Percentiles rank a stretch among this genome's conserved stretches.
Conservation (phyloP, 1,140 invertebrate genomes). For the Drosophila pandora region DNA sequence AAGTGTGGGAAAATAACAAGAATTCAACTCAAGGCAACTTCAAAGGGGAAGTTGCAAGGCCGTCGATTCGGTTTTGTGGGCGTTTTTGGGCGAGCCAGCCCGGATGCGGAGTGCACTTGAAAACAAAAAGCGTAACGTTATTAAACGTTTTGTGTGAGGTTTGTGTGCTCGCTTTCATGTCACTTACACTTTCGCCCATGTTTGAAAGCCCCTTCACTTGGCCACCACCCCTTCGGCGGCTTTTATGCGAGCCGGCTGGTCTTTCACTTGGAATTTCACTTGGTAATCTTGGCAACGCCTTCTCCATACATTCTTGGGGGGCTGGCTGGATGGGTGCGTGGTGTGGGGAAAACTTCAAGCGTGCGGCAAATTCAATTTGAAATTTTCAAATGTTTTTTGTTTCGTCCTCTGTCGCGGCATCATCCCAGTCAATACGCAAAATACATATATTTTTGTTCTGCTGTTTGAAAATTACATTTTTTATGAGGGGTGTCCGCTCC, state of each 20-base stretch:
- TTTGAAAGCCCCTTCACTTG: slow-evolving; percentile 36
- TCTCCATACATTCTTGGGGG: slow-evolving; percentile 50
- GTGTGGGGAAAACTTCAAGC: slow-evolving; percentile 63
- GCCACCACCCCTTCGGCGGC: slow-evolving; percentile 20
- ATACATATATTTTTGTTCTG: slow-evolving; percentile 12
- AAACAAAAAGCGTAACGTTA: slow-evolving; percentile 80
- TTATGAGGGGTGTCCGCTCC: slow-evolving; percentile 64
- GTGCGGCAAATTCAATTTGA: slow-evolving; percentile 81
- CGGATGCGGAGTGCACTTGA: slow-evolving; percentile 64
- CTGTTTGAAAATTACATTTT: slow-evolving; percentile 75
- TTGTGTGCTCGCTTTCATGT: slow-evolving; percentile 74
- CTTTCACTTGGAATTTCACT: slow-evolving; percentile 9
- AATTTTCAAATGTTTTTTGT: slow-evolving; percentile 76
- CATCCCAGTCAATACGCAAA: slow-evolving; percentile 18
- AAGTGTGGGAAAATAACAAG: slow-evolving; percentile 1
- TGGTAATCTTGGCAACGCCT: slow-evolving; percentile 66
- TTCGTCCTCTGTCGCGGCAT: slow-evolving; percentile 12
- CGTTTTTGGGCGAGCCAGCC: slow-evolving; percentile 7
- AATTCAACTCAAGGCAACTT: slow-evolving; percentile 50
- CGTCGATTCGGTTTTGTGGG: slow-evolving; percentile 41
- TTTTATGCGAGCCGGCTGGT: slow-evolving; percentile 52
- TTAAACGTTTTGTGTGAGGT: slow-evolving; percentile 75
- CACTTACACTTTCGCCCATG: slow-evolving; percentile 74
- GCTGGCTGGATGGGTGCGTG: not conserved
- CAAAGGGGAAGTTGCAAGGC: slow-evolving; percentile 66